Percentiles rank a stretch among this genome's conserved stretches.
Evolutionary conservation across 1,140 invertebrate species (phyloP).

Genomic region (Lanistes nyassanus): DNA sequence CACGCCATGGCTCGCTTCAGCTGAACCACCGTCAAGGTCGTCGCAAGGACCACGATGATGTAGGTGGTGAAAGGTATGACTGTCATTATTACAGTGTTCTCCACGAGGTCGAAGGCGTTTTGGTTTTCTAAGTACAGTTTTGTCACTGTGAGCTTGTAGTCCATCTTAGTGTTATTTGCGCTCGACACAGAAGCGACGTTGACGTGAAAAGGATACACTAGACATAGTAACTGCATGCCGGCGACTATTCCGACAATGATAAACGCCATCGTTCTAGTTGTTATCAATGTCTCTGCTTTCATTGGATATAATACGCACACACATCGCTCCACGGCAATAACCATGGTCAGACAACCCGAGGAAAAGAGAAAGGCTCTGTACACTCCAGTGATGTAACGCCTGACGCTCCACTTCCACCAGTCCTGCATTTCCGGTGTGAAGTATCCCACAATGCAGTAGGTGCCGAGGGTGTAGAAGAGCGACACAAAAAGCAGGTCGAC

Average conservation of each 20-base stretch:
- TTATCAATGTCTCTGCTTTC: background rate
- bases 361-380: conserved; percentile 1
- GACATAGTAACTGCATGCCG: background rate
- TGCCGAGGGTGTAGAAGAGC: background rate
- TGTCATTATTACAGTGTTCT: conserved; percentile 4
- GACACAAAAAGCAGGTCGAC: background rate
- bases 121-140: background rate
- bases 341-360: conserved; percentile 14
- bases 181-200: background rate
- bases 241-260: background rate
- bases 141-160: background rate
- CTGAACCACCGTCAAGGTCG: background rate
- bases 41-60: background rate
- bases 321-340: conserved; percentile 13
- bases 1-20: conserved; percentile 8
- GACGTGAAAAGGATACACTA: background rate
- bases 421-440: background rate
- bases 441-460: background rate
- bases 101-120: background rate
- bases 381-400: background rate
- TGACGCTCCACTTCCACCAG: conserved; percentile 17
- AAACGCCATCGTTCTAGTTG: background rate
- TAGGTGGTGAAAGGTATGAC: conserved; percentile 6
- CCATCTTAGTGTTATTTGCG: background rate
- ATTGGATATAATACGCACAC: conserved; percentile 1